Base-by-base conservation (phyloP, 2,888 invertebrate species). In the Elaeidobius kamerunicus region DNA sequence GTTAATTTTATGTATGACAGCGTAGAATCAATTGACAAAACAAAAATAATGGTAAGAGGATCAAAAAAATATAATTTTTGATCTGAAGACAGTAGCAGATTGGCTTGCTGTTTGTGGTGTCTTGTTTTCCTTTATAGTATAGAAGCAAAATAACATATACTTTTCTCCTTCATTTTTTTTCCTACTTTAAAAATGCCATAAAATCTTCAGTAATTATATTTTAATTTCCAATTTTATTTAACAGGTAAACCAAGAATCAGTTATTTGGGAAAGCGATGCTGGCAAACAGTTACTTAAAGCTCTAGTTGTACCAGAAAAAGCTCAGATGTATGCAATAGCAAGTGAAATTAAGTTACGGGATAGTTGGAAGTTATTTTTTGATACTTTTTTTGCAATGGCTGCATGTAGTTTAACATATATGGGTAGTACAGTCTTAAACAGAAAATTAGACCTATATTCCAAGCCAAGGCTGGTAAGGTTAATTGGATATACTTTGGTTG, bases 301-400 rank as follows among this genome's bases (percentile, higher is more conserved):
- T 0, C 66, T 91, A 19, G 70, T 88, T 2, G 67, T 92, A n/a
- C 84, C 86, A 11, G 86, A 88, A 57, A 81, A 85, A 56, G 91
- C 88, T 7, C 84, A 90, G 69, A 76, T 86, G 55, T 92, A 88
- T 76, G 90, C 85, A 1, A 81, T 92, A 18, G 89, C 88, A 51
- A 78, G 84, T 61, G 85, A 90, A 70, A 78, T 92, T 44, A 68
- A 85, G 51, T 79, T 82, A 72, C 69, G 80, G 2, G 76, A 81
- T 56, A 81, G 81, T 30, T 71, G 78, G 52, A 79, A 82, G 66
- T 70, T 83, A 2, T 69, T 81, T 1, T 66, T 79, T 38, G 82
- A 86, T 57, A 76, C 80, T 0, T 45, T 76, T 1, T 78, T 78
- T 61, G 78, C 81, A 44, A 71, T 77, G 42, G 41, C 72, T 0